Conservation (phyloP, 2,888 invertebrate species). For the Prosapia bicincta region DNA sequence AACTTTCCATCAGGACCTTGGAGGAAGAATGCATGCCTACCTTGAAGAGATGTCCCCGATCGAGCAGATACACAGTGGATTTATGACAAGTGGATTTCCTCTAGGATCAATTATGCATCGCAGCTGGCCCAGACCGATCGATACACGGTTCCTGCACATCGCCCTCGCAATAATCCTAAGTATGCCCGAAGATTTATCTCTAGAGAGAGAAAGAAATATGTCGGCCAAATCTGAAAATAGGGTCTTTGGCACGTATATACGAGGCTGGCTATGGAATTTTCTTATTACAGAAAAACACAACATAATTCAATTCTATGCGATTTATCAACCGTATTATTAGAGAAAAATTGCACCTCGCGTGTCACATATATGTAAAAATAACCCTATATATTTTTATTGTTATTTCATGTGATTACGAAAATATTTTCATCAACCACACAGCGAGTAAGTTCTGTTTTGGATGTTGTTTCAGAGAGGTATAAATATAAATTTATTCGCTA, state of each 20-base stretch:
- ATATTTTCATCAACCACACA: too few species aligned
- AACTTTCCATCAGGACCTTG: not conserved
- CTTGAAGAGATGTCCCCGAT: not conserved
- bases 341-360: too few species aligned
- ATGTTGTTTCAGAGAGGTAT: too few species aligned
- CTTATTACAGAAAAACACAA: too few species aligned
- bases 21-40: not conserved
- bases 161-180: not conserved
- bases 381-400: too few species aligned
- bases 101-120: not conserved
- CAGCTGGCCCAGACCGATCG: not conserved
- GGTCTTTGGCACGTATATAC: not conserved
- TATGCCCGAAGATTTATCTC: not conserved
- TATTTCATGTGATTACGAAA: too few species aligned
- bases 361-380: too few species aligned
- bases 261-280: too few species aligned
- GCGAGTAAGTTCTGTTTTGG: too few species aligned
- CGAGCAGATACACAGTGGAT: not conserved
- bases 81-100: not conserved
- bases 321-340: too few species aligned
- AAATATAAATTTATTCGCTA: too few species aligned
- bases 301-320: too few species aligned
- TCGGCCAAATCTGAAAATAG: not conserved
- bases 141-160: not conserved
- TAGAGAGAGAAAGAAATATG: not conserved